Evolutionary conservation across 2,797 vertebrate genomes (phyloP).

Genomic region (Crocidura indochinensis): DNA sequence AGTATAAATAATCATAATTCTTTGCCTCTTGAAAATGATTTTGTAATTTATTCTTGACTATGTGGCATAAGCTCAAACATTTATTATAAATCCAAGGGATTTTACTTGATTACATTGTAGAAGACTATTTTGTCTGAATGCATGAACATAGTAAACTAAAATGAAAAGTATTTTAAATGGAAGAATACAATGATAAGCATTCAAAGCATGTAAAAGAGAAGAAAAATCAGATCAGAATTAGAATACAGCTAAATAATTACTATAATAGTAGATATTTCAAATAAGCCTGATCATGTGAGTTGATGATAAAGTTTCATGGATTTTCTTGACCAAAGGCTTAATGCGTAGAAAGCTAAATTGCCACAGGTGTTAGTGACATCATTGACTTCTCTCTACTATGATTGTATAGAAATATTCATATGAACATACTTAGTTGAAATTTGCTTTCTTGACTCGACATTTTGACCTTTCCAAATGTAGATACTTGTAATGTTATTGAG

Average conservation of each 20-base stretch:
- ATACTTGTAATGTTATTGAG: slow-evolving; percentile 56
- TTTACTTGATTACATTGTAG: slow-evolving; percentile 27
- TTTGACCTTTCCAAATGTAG: slow-evolving; percentile 54
- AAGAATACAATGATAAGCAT: slow-evolving; percentile 1
- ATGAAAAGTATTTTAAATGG: slow-evolving; percentile 43
- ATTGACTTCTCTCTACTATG: slow-evolving; percentile 24
- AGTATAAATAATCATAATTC: background rate
- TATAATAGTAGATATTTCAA: background rate
- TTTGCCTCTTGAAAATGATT: background rate
- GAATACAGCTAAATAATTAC: slow-evolving; percentile 24
- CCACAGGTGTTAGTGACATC: background rate
- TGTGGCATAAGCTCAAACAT: no score
- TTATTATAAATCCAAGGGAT: background rate
- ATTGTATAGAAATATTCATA: background rate
- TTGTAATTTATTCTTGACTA: no score
- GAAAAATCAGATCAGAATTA: slow-evolving; percentile 8
- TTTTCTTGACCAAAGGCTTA: background rate
- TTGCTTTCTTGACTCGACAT: slow-evolving; percentile 27
- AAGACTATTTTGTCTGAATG: background rate
- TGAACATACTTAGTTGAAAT: slow-evolving; percentile 30
- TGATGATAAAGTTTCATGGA: background rate
- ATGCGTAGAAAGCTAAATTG: background rate
- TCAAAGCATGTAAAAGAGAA: slow-evolving; percentile 4
- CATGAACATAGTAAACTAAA: background rate
- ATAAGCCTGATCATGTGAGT: background rate